phyloP scores from a whole-genome alignment of 2,113 vertebrate genomes.

The Sorex fumeus region DNA sequence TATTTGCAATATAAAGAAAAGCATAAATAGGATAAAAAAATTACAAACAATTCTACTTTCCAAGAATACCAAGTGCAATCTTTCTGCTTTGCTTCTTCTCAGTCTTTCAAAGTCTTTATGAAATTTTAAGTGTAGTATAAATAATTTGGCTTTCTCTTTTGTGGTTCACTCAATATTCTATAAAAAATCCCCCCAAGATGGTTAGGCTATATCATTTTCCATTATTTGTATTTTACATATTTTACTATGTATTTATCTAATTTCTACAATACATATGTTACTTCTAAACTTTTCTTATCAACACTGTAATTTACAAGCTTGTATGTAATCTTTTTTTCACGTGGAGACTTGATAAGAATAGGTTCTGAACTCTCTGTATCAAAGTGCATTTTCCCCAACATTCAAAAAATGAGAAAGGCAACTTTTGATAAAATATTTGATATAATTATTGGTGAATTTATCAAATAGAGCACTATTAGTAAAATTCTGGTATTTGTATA shows the following conservation, averaged over 20 bases:
- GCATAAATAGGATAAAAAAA: constrained; percentile 46
- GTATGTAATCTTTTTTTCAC: neutral
- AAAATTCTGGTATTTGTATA: neutral
- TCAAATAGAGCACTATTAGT: neutral
- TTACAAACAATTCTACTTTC: constrained; percentile 10
- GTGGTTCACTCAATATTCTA: constrained; percentile 29
- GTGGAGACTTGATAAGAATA: constrained; percentile 7
- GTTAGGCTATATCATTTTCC: constrained; percentile 15
- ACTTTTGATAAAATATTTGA: neutral
- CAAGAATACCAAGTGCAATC: neutral
- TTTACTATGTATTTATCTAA: constrained; percentile 21
- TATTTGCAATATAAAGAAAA: constrained; percentile 47
- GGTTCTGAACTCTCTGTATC: neutral
- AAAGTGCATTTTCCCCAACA: neutral
- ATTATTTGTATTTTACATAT: constrained; percentile 31
- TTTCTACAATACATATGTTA: neutral
- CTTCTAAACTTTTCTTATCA: constrained; percentile 40
- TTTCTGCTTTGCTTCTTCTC: constrained; percentile 19
- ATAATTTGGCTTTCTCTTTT: neutral
- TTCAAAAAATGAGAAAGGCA: constrained; percentile 10
- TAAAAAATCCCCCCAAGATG: neutral
- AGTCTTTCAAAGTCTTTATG: constrained; percentile 35
- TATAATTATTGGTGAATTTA: constrained; percentile 10
- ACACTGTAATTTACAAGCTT: neutral
- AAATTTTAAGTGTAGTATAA: constrained; percentile 13